Base-by-base conservation (phyloP, 1,140 invertebrate species). In the Panulirus ornatus region DNA sequence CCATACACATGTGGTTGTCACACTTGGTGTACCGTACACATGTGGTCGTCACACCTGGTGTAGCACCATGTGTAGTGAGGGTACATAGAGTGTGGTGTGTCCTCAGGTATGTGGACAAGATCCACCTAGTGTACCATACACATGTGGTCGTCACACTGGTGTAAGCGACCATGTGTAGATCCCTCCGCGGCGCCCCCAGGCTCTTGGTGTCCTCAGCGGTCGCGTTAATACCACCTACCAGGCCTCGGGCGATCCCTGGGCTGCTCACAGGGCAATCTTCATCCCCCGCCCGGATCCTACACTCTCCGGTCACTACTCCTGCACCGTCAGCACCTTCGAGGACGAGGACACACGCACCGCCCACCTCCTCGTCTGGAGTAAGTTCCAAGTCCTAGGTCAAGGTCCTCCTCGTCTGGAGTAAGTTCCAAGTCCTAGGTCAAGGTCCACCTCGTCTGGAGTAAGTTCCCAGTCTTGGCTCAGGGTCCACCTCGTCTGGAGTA, bases 281-380 rank as follows among this genome's bases (percentile, higher is more conserved):
- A 81, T 81, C 27, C 78, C 78, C 6, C 47, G 40, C 47, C 78
- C 78, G 8, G 47, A 81, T 30, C 78, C 78, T 0, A 19, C 54
- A 22, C 6, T 81, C 27, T 81, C 78, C 0, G 78, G 78, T 30
- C 78, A 81, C 47, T 81, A 81, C 78, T 81, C 78, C 27, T 81
- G 78, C 78, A 58, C 78, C 47, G 78, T 81, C 78, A 81, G 78
- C 47, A 81, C 78, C 78, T 81, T 81, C 47, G 78, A 81, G 78
- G 78, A 81, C 30, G 78, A 81, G 47, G 78, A 81, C 47, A 81
- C 78, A 0, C n/a, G 36, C 47, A 34, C 47, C 30, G 78, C 78
- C 14, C 78, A 81, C 30, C 54, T 81, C 78, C 78, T 81, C 27
- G 78, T 81, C 47, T 81, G 78, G 78, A 81, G 78, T 81, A 47